These are phyloP conservation scores for Lipophrys pholis DNA, from an alignment of 2,113 vertebrate genomes.

Conservation along the genomic window DNA sequence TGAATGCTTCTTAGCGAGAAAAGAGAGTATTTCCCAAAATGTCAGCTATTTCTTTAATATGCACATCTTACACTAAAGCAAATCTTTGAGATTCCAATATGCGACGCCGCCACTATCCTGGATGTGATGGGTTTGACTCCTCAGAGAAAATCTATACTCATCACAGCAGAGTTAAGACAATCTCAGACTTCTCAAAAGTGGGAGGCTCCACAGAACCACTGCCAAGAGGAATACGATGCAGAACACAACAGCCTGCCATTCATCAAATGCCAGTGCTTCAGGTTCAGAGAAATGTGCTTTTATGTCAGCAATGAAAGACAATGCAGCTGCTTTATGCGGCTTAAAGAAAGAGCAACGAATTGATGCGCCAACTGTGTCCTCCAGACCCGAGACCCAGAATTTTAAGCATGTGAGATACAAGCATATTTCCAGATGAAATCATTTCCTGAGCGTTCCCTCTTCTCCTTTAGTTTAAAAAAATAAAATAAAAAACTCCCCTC, in stretches of 20 bases:
- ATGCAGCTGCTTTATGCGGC: slow-evolving; percentile 34
- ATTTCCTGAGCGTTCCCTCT: not conserved
- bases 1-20: not conserved
- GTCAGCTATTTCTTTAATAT: not conserved
- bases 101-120: slow-evolving; percentile 12
- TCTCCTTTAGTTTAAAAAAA: not conserved
- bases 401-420: not conserved
- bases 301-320: slow-evolving; percentile 35
- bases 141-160: slow-evolving; percentile 60
- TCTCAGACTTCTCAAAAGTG: slow-evolving; percentile 36
- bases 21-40: not conserved
- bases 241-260: slow-evolving; percentile 48
- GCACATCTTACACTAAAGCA: not conserved
- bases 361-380: not conserved
- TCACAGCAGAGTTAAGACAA: slow-evolving; percentile 43
- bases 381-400: slow-evolving; percentile 11
- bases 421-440: not conserved
- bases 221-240: slow-evolving; percentile 55
- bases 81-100: not conserved
- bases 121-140: slow-evolving; percentile 30
- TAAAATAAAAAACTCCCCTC: not conserved
- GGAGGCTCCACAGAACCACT: slow-evolving; percentile 36
- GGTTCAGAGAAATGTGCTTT: slow-evolving; percentile 46
- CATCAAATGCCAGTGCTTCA: slow-evolving; percentile 54
- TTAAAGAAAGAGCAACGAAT: slow-evolving; percentile 14